phyloP scores from a whole-genome alignment of 2,797 vertebrate genomes.

The Sparidentex hasta region DNA sequence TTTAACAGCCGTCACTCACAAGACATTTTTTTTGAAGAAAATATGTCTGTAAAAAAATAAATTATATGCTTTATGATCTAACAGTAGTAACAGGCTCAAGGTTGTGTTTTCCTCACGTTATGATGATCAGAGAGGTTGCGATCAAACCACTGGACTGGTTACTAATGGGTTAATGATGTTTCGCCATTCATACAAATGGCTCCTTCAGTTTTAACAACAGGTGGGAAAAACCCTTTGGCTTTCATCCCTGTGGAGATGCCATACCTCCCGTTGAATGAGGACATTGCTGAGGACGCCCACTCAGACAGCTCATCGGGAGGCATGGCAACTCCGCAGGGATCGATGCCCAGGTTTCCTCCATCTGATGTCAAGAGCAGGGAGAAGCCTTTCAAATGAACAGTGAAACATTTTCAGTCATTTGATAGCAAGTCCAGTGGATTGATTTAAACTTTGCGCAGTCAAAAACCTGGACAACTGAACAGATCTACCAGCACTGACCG shows the following conservation, averaged over 20 bases:
- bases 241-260: conserved; percentile 30
- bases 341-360: conserved; percentile 55
- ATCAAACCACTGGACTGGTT: conserved; percentile 4
- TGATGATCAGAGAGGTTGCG: conserved; percentile 22
- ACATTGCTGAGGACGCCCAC: conserved; percentile 45
- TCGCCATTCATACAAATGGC: conserved; percentile 24
- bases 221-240: conserved; percentile 33
- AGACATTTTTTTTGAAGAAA: background rate
- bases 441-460: conserved; percentile 34
- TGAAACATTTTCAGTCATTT: conserved; percentile 54
- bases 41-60: background rate
- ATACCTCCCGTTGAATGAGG: conserved; percentile 41
- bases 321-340: conserved; percentile 54
- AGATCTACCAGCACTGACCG: conserved; percentile 27
- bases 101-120: conserved; percentile 8
- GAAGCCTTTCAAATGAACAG: conserved; percentile 48
- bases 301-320: conserved; percentile 55
- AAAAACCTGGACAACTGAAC: conserved; percentile 23
- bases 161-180: conserved; percentile 18
- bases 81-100: conserved; percentile 3
- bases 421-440: conserved; percentile 47
- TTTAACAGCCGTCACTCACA: conserved; percentile 19
- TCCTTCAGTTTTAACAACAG: conserved; percentile 23
- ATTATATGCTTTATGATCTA: background rate
- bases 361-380: conserved; percentile 48